Conservation (phyloP, 1,140 invertebrate species). For the Drosophila carrolli region DNA sequence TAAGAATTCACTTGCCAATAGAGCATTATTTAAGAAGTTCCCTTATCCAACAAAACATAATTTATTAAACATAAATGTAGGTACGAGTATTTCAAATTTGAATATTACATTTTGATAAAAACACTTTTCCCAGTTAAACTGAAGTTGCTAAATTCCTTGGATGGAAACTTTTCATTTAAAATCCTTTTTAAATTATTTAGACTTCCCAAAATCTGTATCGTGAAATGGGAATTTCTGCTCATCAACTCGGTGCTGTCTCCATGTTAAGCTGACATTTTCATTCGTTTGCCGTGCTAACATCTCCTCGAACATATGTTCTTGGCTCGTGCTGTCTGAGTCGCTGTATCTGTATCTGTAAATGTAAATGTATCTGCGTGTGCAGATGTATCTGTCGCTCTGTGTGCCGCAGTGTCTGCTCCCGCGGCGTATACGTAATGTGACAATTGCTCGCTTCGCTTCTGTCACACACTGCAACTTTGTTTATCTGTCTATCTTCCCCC, state of each 20-base stretch:
- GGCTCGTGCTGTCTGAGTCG: slow-evolving; percentile 35
- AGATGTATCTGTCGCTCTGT: slow-evolving; percentile 8
- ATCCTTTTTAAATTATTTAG: slow-evolving; percentile 2
- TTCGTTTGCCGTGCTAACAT: slow-evolving; percentile 41
- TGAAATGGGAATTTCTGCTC: neutral
- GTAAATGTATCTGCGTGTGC: slow-evolving; percentile 3
- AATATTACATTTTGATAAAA: no score
- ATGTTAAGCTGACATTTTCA: slow-evolving; percentile 35
- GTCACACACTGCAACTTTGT: slow-evolving; percentile 59
- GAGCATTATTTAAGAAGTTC: no score
- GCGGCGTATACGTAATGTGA: slow-evolving; percentile 76
- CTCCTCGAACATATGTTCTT: slow-evolving; percentile 41
- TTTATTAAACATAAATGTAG: no score
- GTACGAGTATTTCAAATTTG: no score
- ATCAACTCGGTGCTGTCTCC: slow-evolving; percentile 5
- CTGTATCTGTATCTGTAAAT: slow-evolving; percentile 8
- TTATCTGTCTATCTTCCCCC: slow-evolving; percentile 29
- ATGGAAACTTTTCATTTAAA: neutral
- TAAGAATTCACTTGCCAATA: no score
- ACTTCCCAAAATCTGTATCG: neutral
- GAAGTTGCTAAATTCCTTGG: neutral
- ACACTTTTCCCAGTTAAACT: neutral
- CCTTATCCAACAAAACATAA: no score
- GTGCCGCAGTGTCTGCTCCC: slow-evolving; percentile 36
- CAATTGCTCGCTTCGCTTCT: slow-evolving; percentile 56